phyloP scores from a whole-genome alignment of 1,140 invertebrate genomes.

The Homarus americanus region DNA sequence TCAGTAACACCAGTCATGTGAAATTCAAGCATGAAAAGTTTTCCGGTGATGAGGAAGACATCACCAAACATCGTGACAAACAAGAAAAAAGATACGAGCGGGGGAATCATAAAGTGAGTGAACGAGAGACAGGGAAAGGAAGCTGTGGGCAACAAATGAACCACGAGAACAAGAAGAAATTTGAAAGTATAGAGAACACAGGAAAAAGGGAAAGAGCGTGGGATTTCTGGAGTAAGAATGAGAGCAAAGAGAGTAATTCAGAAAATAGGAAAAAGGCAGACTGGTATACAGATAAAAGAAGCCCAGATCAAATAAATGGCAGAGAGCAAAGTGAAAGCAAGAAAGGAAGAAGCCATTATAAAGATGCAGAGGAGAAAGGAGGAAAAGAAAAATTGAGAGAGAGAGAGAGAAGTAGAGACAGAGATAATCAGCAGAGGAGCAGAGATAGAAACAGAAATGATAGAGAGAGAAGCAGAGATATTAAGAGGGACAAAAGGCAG shows the following conservation, averaged over 20 bases:
- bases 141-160: neutral
- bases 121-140: neutral
- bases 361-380: neutral
- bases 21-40: conserved; percentile 37
- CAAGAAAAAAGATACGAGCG: neutral
- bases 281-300: neutral
- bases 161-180: neutral
- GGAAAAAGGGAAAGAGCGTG: conserved; percentile 40
- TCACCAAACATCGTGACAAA: neutral
- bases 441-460: neutral
- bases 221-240: conserved; percentile 49
- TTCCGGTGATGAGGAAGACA: conserved; percentile 32
- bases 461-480: neutral
- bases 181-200: neutral
- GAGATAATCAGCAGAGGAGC: neutral
- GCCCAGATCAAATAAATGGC: neutral
- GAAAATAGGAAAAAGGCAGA: neutral
- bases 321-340: neutral
- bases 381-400: neutral
- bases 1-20: conserved; percentile 16
- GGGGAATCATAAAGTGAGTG: neutral
- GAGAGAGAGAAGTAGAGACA: neutral
- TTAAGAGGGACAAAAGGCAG: neutral
- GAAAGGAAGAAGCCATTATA: neutral
- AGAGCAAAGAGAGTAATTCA: neutral